phyloP scores from a whole-genome alignment of 2,113 vertebrate species.

The rabbit (Oryctolagus cuniculus) region DNA sequence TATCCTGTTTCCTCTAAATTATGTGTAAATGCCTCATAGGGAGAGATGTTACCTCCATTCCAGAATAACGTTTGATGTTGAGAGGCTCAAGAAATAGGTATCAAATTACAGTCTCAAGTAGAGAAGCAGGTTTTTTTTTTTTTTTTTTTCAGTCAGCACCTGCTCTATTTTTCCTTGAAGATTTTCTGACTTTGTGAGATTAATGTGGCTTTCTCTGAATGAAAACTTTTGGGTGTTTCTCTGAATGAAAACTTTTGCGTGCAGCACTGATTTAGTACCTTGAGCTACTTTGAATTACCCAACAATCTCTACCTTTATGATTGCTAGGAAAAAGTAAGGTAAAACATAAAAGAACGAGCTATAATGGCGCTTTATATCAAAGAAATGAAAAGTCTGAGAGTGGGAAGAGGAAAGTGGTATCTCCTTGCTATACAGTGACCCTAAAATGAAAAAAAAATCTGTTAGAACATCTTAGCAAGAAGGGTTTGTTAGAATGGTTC shows the following conservation, averaged over 20 bases:
- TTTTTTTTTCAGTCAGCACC: not conserved
- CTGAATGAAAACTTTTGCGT: not conserved
- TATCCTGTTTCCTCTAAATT: constrained; percentile 42
- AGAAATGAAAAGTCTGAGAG: constrained; percentile 1
- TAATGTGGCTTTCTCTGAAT: constrained; percentile 8
- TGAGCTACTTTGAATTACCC: constrained; percentile 22
- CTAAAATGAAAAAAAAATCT: constrained; percentile 20
- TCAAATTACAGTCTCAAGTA: constrained; percentile 27
- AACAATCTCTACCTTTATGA: not conserved
- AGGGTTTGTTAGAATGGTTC: not conserved
- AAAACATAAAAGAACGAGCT: constrained; percentile 17
- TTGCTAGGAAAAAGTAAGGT: not conserved
- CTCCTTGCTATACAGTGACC: not conserved
- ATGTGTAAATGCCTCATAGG: constrained; percentile 13
- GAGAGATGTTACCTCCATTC: not conserved
- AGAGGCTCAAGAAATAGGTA: not conserved
- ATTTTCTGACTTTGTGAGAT: constrained; percentile 32
- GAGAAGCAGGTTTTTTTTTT: not conserved
- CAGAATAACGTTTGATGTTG: not conserved
- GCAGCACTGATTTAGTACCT: not conserved
- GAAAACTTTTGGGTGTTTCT: not conserved
- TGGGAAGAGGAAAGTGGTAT: not conserved
- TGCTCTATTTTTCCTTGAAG: constrained; percentile 14
- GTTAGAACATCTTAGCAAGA: not conserved
- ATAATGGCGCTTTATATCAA: constrained; percentile 9